phyloP scores from a whole-genome alignment of 1,140 invertebrate genomes.

The Cheumatopsyche charites region DNA sequence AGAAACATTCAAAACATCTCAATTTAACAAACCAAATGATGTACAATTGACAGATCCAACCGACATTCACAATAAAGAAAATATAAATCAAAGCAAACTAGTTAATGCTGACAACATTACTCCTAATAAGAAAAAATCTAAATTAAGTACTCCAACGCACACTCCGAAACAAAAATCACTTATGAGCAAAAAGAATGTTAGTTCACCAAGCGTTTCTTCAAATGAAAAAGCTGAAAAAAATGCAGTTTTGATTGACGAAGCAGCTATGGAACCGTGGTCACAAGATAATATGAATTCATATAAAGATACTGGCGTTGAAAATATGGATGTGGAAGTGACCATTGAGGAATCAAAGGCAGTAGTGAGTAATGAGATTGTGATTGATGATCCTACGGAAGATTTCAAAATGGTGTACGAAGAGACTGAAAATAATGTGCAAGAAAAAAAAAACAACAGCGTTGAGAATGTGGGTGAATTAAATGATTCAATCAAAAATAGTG shows the following conservation, averaged over 20 bases:
- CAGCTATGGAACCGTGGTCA: constrained; percentile 64
- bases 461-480: constrained; percentile 49
- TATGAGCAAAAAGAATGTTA: constrained; percentile 10
- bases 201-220: constrained; percentile 1
- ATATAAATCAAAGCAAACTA: background rate
- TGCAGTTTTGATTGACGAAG: constrained; percentile 59
- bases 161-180: constrained; percentile 38
- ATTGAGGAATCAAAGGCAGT: constrained; percentile 37
- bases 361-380: constrained; percentile 48
- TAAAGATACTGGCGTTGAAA: constrained; percentile 30
- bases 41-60: background rate
- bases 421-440: constrained; percentile 49
- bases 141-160: background rate
- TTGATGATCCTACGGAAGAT: constrained; percentile 66
- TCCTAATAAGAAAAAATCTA: constrained; percentile 23
- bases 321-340: constrained; percentile 25
- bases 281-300: constrained; percentile 51
- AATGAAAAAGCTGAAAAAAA: constrained; percentile 54
- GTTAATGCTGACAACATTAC: constrained; percentile 2
- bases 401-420: constrained; percentile 72
- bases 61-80: constrained; percentile 21
- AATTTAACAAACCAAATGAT: background rate
- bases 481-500: constrained; percentile 44
- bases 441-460: constrained; percentile 33
- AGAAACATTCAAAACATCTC: background rate